Percentiles rank a stretch among this genome's conserved stretches.
These are phyloP conservation scores for Eciton burchellii DNA, from an alignment of 1,140 invertebrate species.

Conservation along the genomic window DNA sequence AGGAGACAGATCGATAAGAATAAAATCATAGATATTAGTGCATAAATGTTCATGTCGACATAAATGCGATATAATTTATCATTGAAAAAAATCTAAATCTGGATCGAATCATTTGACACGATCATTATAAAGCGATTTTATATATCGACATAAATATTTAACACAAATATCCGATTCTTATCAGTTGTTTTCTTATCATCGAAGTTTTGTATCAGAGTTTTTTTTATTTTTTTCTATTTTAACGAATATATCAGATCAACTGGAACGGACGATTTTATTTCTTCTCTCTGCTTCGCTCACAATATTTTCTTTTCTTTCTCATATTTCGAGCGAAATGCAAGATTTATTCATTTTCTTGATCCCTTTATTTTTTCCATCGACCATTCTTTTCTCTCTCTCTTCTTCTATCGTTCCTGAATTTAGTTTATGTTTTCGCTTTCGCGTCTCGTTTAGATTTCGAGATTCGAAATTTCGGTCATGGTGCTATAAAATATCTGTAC, in stretches of 20 bases:
- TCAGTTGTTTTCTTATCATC: background rate
- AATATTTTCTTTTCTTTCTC: constrained; percentile 34
- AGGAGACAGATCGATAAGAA: background rate
- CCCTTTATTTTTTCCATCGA: background rate
- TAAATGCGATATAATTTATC: background rate
- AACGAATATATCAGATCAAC: background rate
- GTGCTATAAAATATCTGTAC: constrained; percentile 74
- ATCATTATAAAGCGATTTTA: background rate
- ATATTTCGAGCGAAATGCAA: constrained; percentile 60
- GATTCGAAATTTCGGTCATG: constrained; percentile 74
- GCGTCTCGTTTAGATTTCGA: constrained; percentile 51
- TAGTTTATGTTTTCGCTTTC: constrained; percentile 50
- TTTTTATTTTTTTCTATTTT: constrained; percentile 7
- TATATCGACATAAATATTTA: background rate
- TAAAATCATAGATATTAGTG: background rate
- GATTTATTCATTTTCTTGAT: constrained; percentile 2
- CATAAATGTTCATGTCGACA: background rate
- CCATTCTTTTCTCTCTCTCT: background rate
- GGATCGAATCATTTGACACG: background rate
- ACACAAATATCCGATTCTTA: background rate
- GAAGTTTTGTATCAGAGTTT: background rate
- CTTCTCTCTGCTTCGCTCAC: background rate
- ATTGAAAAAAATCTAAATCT: background rate
- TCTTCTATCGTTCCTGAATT: constrained; percentile 2
- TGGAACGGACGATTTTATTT: constrained; percentile 10